Evolutionary conservation across 2,888 invertebrate genomes (phyloP), one percentile per base, ranked within the genome.

Genomic region (Cheilosia soror): DNA sequence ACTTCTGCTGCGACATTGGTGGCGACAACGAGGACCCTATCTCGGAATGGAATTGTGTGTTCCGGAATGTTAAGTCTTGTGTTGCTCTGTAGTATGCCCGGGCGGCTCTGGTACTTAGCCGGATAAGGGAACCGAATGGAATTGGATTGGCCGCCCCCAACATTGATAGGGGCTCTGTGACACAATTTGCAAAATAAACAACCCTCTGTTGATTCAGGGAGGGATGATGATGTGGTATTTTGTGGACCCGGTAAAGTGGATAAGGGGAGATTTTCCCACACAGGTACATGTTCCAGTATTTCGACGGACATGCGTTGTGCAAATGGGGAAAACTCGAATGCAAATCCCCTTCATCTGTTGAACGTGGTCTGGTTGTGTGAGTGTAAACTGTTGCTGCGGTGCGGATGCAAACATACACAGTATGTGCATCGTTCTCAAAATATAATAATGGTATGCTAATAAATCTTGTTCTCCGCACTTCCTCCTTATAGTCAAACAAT

Each of bases 171-270:
- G 33, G 57, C 13, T 55, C 57, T 81, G 76, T 85, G 85, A 81
- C 85, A 85, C 85, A 85, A 63, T 85, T 85, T 55, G 51, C 72
- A 77, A 81, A 37, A 85, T 85, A 85, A 85, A 85, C 85, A 85
- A 85, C 81, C 76, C 85, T 81, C 85, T 85, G 85, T 85, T 85
- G 85, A 85, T 81, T 85, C 85, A 76, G 60, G 44, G 55, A 49
- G 72, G 81, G 71, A 81, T 60, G 76, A 81, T 60, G 76, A 60
- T 65, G 51, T 73, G 42, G 49, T 60, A 20, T 71, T 65, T 25
- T 69, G 51, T 76, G 65, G 65, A 84, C 85, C 84, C 75, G 84
- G 81, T 62, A 71, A 81, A 57, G 47, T 66, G 76, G 81, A 85
- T 85, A 81, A 85, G 85, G 85, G 37, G 85, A 47, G 27, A 15